Conservation (phyloP, 2,113 vertebrate species). For the Paralichthys olivaceus region DNA sequence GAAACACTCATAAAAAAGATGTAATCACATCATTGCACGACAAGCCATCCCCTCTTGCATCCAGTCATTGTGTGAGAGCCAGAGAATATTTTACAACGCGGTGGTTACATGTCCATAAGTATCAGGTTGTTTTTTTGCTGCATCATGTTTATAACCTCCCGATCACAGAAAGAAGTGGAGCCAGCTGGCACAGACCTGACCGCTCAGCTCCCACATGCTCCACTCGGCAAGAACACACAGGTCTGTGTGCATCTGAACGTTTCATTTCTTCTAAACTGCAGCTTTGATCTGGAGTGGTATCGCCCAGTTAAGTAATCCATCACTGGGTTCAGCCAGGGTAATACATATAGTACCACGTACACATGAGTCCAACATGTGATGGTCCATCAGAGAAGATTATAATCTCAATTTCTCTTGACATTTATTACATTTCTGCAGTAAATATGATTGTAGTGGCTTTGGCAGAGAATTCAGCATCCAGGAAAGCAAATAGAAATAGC, state of each 20-base stretch:
- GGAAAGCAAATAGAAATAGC: neutral
- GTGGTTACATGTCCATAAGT: neutral
- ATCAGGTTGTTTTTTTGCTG: constrained; percentile 41
- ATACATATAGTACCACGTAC: constrained; percentile 3
- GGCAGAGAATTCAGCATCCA: neutral
- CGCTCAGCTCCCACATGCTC: constrained; percentile 35
- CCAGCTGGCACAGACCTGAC: constrained; percentile 49
- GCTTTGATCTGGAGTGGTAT: constrained; percentile 16
- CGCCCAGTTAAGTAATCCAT: constrained; percentile 28
- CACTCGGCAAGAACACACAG: constrained; percentile 50
- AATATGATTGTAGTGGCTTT: constrained; percentile 24
- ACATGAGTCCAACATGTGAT: constrained; percentile 1
- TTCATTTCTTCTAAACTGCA: constrained; percentile 1
- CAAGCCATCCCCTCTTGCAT: neutral
- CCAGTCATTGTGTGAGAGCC: neutral
- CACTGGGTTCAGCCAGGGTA: constrained; percentile 13
- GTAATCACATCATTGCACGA: neutral
- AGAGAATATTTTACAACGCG: neutral
- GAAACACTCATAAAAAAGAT: constrained; percentile 11
- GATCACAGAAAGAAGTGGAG: neutral
- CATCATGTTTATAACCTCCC: constrained; percentile 53
- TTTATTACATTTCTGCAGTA: constrained; percentile 12
- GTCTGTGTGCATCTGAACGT: neutral
- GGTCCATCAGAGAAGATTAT: constrained; percentile 33
- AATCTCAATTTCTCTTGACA: constrained; percentile 21